These are phyloP conservation scores for Hydrochoerus hydrochaeris DNA, from an alignment of 2,113 vertebrate species.

Conservation along the genomic window DNA sequence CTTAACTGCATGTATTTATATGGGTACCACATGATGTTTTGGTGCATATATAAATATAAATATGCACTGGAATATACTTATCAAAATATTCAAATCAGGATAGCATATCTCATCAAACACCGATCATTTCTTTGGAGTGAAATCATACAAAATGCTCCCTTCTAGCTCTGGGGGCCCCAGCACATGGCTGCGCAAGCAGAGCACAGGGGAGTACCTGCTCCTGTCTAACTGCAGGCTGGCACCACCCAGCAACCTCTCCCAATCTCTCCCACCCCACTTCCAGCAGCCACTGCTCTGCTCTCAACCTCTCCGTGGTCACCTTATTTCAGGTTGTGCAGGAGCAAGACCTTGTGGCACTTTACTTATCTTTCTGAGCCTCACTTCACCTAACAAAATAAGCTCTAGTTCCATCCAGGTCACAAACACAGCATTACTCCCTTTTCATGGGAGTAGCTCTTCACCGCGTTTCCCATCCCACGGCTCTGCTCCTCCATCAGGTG, in stretches of 20 bases:
- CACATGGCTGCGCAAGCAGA: not conserved
- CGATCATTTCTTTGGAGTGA: not conserved
- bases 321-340: no score
- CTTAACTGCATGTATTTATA: not conserved
- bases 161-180: not conserved
- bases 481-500: not conserved
- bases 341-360: not conserved
- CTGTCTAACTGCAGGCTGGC: not conserved
- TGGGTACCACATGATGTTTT: not conserved
- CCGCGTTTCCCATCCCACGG: no score
- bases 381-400: not conserved
- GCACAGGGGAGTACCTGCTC: not conserved
- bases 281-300: not conserved
- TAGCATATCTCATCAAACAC: not conserved
- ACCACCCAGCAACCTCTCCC: no score
- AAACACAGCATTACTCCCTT: not conserved
- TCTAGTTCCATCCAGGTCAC: not conserved
- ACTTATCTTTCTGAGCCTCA: not conserved
- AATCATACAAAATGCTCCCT: not conserved
- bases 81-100: not conserved
- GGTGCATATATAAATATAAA: not conserved
- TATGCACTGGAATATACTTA: not conserved
- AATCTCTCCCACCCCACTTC: not conserved
- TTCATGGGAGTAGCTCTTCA: not conserved
- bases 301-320: not conserved